Percentiles rank a stretch among this genome's conserved stretches.
Evolutionary conservation across 2,888 invertebrate genomes (phyloP).

Genomic region (Drosophila pseudotakahashii): DNA sequence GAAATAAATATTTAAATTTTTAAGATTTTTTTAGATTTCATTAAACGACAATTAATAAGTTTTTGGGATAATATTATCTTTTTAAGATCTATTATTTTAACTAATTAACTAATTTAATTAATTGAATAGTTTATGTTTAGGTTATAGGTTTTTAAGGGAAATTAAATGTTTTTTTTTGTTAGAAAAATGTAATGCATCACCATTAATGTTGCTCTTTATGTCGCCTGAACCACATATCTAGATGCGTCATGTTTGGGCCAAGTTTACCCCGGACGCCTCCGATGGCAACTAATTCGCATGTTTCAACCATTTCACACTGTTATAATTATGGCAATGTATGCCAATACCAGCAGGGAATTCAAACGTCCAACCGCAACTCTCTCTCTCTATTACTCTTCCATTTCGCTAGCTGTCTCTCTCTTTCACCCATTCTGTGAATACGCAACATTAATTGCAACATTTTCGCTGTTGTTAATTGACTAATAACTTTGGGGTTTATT

Average conservation of each 20-base stretch:
- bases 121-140: too few species aligned
- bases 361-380: constrained; percentile 1
- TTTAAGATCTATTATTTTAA: too few species aligned
- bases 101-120: too few species aligned
- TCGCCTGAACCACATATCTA: constrained; percentile 10
- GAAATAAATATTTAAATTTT: too few species aligned
- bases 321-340: constrained; percentile 60
- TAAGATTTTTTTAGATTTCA: too few species aligned
- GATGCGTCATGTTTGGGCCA: constrained; percentile 25
- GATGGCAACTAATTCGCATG: constrained; percentile 65
- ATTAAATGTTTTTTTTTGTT: too few species aligned
- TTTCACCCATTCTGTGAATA: constrained; percentile 25
- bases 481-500: constrained; percentile 53
- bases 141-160: too few species aligned
- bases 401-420: background rate
- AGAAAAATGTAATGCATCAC: too few species aligned
- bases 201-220: too few species aligned
- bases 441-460: constrained; percentile 74
- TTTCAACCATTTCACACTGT: constrained; percentile 52
- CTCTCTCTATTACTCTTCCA: background rate
- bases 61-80: too few species aligned
- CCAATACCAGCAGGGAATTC: constrained; percentile 57
- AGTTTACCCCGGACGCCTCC: constrained; percentile 18
- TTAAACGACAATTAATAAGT: too few species aligned
- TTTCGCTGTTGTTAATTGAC: constrained; percentile 73